A percentile compares a stretch with the other conserved stretches of the same genome.
Conservation (phyloP, 2,888 invertebrate species). For the Tricholauxania praeusta region DNA sequence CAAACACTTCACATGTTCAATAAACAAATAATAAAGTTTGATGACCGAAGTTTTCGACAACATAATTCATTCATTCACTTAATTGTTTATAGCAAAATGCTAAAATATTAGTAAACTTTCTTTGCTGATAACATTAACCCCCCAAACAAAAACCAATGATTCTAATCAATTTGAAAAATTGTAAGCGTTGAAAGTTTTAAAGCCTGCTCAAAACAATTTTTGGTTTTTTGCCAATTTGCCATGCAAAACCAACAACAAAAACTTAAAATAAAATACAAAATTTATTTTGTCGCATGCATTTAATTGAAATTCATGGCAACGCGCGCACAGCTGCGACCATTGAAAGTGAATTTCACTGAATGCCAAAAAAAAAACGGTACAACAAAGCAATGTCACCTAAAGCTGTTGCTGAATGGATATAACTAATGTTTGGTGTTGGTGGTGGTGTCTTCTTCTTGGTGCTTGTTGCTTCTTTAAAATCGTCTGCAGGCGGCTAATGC, state of each 20-base stretch:
- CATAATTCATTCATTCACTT: too few species aligned
- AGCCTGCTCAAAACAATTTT: not conserved
- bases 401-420: too few species aligned
- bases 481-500: not conserved
- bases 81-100: too few species aligned
- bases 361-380: too few species aligned
- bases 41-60: too few species aligned
- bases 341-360: constrained; percentile 24
- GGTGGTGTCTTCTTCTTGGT: too few species aligned
- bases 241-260: not conserved
- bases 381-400: too few species aligned
- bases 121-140: not conserved
- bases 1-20: too few species aligned
- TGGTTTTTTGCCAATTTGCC: not conserved
- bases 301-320: constrained; percentile 6
- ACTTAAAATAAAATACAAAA: not conserved
- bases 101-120: too few species aligned
- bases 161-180: not conserved
- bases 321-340: constrained; percentile 5
- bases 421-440: too few species aligned
- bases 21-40: too few species aligned
- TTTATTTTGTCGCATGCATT: not conserved
- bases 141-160: not conserved
- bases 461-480: too few species aligned
- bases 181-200: not conserved